Evolutionary conservation across 2,888 invertebrate species (phyloP).

Genomic region (Trissolcus brochymenae): DNA sequence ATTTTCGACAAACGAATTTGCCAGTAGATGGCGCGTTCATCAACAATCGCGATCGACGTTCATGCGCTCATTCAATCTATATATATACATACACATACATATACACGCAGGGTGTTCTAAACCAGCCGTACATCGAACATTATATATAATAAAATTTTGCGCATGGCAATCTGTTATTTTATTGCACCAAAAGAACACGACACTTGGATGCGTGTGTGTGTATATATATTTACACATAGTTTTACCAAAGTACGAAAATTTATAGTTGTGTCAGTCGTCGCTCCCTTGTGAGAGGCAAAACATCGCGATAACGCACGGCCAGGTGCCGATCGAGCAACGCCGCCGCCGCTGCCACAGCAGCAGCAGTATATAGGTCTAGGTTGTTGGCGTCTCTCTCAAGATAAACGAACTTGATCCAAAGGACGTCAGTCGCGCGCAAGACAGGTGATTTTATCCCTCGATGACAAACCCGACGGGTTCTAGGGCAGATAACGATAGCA

Average conservation of each 20-base stretch:
- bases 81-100: no score
- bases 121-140: no score
- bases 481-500: constrained; percentile 74
- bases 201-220: no score
- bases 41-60: no score
- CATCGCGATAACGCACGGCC: constrained; percentile 54
- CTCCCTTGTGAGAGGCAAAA: constrained; percentile 25
- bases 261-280: no score
- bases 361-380: constrained; percentile 48
- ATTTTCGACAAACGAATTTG: constrained; percentile 20
- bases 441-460: constrained; percentile 26
- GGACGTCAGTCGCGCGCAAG: constrained; percentile 43
- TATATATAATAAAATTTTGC: no score
- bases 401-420: constrained; percentile 49
- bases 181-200: no score
- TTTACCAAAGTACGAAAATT: no score
- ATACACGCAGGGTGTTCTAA: no score
- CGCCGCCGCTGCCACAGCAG: constrained; percentile 13
- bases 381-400: constrained; percentile 34
- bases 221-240: no score
- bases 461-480: constrained; percentile 59
- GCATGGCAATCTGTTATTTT: no score
- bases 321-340: constrained; percentile 38
- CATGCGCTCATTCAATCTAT: no score
- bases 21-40: not conserved